Conservation (phyloP, 2,888 invertebrate species). For the Achlya flavicornis region DNA sequence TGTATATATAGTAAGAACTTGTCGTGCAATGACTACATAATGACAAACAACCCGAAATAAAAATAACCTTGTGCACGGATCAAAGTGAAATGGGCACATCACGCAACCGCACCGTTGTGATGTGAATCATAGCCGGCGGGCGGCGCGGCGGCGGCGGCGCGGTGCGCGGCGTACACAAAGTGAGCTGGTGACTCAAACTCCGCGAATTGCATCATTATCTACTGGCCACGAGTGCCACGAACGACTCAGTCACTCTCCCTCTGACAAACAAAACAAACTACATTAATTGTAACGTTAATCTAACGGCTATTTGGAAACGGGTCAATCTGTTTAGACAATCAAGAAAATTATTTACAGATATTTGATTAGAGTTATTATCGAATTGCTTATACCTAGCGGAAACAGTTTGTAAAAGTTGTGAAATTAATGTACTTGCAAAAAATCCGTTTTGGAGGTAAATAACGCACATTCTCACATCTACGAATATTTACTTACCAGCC, state of each 20-base stretch:
- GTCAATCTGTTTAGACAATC: background rate
- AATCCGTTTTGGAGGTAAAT: too few relatives aligned
- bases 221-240: conserved; percentile 19
- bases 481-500: too few relatives aligned
- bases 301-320: conserved; percentile 24
- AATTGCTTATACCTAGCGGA: too few relatives aligned
- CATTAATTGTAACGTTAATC: conserved; percentile 28
- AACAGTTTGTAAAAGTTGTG: too few relatives aligned
- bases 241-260: conserved; percentile 34
- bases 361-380: too few relatives aligned
- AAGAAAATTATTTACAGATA: background rate
- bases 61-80: conserved; percentile 55
- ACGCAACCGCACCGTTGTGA: conserved; percentile 52
- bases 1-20: conserved; percentile 9
- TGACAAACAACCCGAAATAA: conserved; percentile 45
- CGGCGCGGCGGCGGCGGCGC: too few relatives aligned
- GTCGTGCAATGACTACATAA: conserved; percentile 38
- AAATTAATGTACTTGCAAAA: too few relatives aligned
- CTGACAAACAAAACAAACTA: conserved; percentile 28
- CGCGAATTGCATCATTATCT: conserved; percentile 54
- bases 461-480: too few relatives aligned
- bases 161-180: conserved; percentile 16
- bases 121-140: conserved; percentile 53
- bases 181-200: conserved; percentile 47
- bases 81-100: conserved; percentile 61